phyloP scores from a whole-genome alignment of 2,888 invertebrate species.

The Apomyelois bistriatella region DNA sequence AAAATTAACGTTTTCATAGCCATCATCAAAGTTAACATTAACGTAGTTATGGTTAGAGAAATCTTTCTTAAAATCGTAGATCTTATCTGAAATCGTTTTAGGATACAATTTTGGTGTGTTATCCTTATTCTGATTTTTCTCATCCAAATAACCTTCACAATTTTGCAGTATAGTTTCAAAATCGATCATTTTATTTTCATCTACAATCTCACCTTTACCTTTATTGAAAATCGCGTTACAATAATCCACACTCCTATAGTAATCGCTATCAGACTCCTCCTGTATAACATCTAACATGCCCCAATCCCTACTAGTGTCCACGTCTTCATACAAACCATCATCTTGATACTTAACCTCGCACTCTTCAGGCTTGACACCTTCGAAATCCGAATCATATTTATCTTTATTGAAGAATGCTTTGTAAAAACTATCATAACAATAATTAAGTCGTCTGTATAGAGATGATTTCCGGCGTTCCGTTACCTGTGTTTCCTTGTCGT shows the following conservation, averaged over 20 bases:
- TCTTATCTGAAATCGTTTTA: conserved; percentile 60
- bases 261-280: conserved; percentile 73
- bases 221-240: conserved; percentile 47
- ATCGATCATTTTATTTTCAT: conserved; percentile 24
- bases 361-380: conserved; percentile 18
- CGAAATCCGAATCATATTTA: conserved; percentile 50
- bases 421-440: conserved; percentile 73
- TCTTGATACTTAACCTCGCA: conserved; percentile 38
- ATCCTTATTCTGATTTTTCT: conserved; percentile 12
- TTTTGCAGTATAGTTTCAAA: conserved; percentile 18
- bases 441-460: conserved; percentile 68
- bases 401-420: conserved; percentile 63
- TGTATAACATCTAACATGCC: conserved; percentile 63
- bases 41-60: conserved; percentile 63
- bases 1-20: conserved; percentile 29
- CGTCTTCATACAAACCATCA: conserved; percentile 62
- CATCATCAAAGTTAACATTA: conserved; percentile 49
- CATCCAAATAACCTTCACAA: conserved; percentile 31
- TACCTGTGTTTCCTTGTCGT: conserved; percentile 88
- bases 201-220: conserved; percentile 25
- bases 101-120: conserved; percentile 49
- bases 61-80: conserved; percentile 69
- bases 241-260: conserved; percentile 69
- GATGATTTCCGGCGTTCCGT: conserved; percentile 48
- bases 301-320: conserved; percentile 55